These are phyloP conservation scores for Sebastes taczanowskii DNA, from an alignment of 2,797 vertebrate genomes.

Conservation along the genomic window DNA sequence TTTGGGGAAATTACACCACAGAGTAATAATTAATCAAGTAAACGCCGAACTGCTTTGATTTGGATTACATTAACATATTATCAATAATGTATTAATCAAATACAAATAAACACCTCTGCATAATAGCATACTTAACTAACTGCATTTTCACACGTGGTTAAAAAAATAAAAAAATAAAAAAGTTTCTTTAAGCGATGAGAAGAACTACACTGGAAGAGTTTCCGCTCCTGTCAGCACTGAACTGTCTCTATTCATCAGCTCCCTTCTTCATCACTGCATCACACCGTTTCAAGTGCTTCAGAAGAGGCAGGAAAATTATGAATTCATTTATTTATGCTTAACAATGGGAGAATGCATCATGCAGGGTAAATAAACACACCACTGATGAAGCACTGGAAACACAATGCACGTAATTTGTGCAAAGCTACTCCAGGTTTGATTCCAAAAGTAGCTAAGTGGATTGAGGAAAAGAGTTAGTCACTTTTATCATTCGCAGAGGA, in stretches of 20 bases:
- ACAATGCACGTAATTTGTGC: slow-evolving; percentile 85
- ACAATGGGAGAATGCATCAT: slow-evolving; percentile 73
- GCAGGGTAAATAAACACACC: slow-evolving; percentile 78
- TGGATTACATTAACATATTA: slow-evolving; percentile 81
- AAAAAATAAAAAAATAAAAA: background rate
- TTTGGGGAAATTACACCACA: slow-evolving; percentile 77
- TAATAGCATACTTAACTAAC: slow-evolving; percentile 73
- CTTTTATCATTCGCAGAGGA: slow-evolving; percentile 83
- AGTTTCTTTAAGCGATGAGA: slow-evolving; percentile 35
- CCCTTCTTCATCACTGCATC: slow-evolving; percentile 72
- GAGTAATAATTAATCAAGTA: slow-evolving; percentile 82
- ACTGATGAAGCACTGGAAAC: slow-evolving; percentile 78
- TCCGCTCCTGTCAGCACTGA: slow-evolving; percentile 52
- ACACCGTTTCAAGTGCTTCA: slow-evolving; percentile 62
- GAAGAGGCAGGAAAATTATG: slow-evolving; percentile 69
- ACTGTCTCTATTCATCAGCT: slow-evolving; percentile 77
- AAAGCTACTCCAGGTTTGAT: slow-evolving; percentile 83
- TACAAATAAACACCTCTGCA: slow-evolving; percentile 77
- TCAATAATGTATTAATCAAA: slow-evolving; percentile 83
- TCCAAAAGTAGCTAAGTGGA: slow-evolving; percentile 83
- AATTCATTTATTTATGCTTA: slow-evolving; percentile 79
- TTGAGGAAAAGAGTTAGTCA: slow-evolving; percentile 81
- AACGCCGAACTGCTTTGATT: slow-evolving; percentile 76
- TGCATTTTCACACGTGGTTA: slow-evolving; percentile 49
- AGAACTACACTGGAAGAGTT: slow-evolving; percentile 52